Evolutionary conservation across 2,113 vertebrate genomes (phyloP), one percentile per base, ranked within the genome.

Genomic region (Lates calcarifer): DNA sequence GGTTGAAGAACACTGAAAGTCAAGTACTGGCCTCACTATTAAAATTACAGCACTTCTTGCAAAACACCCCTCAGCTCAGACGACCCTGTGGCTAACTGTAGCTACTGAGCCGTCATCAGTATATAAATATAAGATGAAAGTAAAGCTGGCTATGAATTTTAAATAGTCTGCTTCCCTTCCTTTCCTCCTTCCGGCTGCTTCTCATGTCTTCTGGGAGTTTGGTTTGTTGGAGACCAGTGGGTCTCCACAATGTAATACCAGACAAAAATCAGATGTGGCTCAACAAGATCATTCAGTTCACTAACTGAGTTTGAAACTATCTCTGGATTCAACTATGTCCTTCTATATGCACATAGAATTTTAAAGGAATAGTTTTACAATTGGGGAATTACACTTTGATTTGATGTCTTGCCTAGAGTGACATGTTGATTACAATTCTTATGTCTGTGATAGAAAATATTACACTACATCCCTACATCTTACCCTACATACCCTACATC

Each of bases 101-200:
- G 70, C 80, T 55, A 31, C 67, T 29, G 62, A 63, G 58, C 65
- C 24, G 26, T 56, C 79, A 65, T 65, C 71, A 43, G 76, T 84
- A 62, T 77, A 74, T 80, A 71, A 67, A 77, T 81, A 71, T 18
- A 74, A 69, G 81, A 82, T 81, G 71, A 82, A 89, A 83, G 64
- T 72, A 85, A 73, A 74, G 60, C 71, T 51, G 56, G 71, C 75
- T 74, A 41, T 79, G 82, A 82, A 83, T 87, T 85, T 85, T 61
- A 74, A 89, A 79, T 12, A 73, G 45, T 35, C 33, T 61, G 29
- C 76, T 31, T 68, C 29, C 45, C 17, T 11, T 22, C 15, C 35
- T 33, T 49, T 33, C 35, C 1, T 74, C 22, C 39, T 1, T 74
- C 24, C 39, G 55, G 68, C 26, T 58, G 29, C 41, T 51, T 68